Evolutionary conservation across 2,113 vertebrate species (phyloP).

Genomic region (Alligator mississippiensis): DNA sequence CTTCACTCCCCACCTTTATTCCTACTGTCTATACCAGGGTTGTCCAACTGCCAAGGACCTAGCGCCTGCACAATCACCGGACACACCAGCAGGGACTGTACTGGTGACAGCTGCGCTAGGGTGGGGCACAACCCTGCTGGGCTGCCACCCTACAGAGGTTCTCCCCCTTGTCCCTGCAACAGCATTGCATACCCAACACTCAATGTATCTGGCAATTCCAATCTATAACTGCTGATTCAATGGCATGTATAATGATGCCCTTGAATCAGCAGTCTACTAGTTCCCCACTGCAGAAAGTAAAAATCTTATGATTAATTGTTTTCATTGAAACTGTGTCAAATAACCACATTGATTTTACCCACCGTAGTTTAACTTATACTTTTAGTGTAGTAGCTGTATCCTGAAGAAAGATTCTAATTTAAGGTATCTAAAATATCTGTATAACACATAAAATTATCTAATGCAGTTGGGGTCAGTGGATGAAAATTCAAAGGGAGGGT

Average conservation of each 20-base stretch:
- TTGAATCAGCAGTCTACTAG: too few relatives aligned
- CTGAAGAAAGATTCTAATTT: neutral
- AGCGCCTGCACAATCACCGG: too few relatives aligned
- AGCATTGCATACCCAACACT: conserved; percentile 67
- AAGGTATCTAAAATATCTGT: neutral
- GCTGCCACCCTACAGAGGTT: too few relatives aligned
- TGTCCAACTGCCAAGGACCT: too few relatives aligned
- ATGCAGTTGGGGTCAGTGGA: neutral
- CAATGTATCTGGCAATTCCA: conserved; percentile 90
- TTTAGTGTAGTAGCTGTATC: neutral
- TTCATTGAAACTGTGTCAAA: neutral
- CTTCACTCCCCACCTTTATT: too few relatives aligned
- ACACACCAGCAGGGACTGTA: too few relatives aligned
- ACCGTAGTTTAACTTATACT: neutral
- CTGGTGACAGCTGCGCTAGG: too few relatives aligned
- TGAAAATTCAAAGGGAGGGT: neutral
- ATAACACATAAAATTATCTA: neutral
- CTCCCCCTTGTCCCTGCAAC: too few relatives aligned
- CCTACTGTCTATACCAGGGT: too few relatives aligned
- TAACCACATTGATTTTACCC: neutral
- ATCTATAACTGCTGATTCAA: conserved; percentile 90
- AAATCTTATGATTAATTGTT: accelerated
- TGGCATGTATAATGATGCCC: conserved; percentile 84
- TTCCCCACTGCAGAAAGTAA: conserved; percentile 74
- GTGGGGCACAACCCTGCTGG: too few relatives aligned